Conservation (phyloP, 2,888 invertebrate species). For the Dysmachus trigonus region DNA sequence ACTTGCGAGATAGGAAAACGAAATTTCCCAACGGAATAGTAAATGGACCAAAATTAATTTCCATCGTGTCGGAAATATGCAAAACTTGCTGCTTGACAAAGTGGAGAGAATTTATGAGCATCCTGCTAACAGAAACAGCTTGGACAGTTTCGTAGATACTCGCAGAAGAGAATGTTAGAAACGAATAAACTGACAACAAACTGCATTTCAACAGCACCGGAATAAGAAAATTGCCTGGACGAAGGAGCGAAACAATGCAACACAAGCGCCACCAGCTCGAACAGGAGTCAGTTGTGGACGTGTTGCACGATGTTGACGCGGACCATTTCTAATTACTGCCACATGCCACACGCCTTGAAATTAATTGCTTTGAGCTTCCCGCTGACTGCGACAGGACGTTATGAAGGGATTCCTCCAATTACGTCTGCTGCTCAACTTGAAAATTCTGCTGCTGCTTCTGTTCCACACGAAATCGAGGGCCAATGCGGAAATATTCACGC, state of each 20-base stretch:
- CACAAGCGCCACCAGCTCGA: neutral
- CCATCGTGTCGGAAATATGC: constrained; percentile 17
- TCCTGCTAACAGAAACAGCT: neutral
- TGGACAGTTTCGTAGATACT: neutral
- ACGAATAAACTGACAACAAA: neutral
- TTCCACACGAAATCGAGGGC: constrained; percentile 41
- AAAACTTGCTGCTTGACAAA: constrained; percentile 1
- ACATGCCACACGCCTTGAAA: constrained; percentile 7
- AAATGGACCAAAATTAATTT: constrained; percentile 33
- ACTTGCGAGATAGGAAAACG: neutral
- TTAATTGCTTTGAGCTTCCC: constrained; percentile 14
- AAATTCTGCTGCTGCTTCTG: constrained; percentile 44
- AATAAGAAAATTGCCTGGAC: neutral
- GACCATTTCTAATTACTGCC: neutral
- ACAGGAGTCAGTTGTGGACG: neutral
- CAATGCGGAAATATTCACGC: constrained; percentile 72
- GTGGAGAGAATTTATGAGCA: constrained; percentile 12
- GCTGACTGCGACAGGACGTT: constrained; percentile 22
- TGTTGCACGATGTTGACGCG: neutral
- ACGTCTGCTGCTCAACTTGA: constrained; percentile 31
- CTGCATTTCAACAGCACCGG: neutral
- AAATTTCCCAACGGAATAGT: neutral
- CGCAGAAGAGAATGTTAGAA: neutral
- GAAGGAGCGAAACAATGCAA: neutral
- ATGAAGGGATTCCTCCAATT: constrained; percentile 47